phyloP scores from a whole-genome alignment of 2,888 invertebrate species.

The Megalurothrips usitatus region DNA sequence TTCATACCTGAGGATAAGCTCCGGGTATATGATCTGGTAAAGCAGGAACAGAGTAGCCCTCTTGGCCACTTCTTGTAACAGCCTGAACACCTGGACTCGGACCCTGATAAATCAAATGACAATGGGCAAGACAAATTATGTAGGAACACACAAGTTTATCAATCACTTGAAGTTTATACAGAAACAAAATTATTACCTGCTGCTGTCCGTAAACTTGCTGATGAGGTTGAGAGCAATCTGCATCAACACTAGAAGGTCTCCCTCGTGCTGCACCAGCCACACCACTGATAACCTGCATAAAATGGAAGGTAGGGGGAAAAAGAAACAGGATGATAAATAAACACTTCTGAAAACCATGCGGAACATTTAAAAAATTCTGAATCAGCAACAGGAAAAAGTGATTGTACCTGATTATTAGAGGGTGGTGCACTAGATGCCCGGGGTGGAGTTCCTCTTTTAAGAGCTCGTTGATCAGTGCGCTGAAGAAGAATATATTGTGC shows the following conservation, averaged over 20 bases:
- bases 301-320: conserved; percentile 23
- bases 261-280: conserved; percentile 27
- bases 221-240: conserved; percentile 45
- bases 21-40: not conserved
- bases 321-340: not conserved
- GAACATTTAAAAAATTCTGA: not conserved
- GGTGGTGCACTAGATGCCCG: conserved; percentile 83
- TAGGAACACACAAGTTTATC: conserved; percentile 32
- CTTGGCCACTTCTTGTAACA: conserved; percentile 49
- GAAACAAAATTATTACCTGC: not conserved
- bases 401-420: conserved; percentile 48
- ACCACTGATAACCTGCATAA: not conserved
- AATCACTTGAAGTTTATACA: conserved; percentile 39
- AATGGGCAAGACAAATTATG: not conserved
- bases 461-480: conserved; percentile 63
- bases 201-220: conserved; percentile 28
- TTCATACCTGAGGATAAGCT: not conserved
- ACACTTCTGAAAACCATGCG: not conserved
- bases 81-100: conserved; percentile 52
- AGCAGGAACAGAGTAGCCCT: not conserved
- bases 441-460: conserved; percentile 63
- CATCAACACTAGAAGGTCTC: conserved; percentile 42
- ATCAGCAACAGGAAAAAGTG: not conserved
- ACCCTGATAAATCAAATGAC: conserved; percentile 37
- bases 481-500: conserved; percentile 81